phyloP scores from a whole-genome alignment of 2,113 vertebrate genomes.

The Centropristis striata region DNA sequence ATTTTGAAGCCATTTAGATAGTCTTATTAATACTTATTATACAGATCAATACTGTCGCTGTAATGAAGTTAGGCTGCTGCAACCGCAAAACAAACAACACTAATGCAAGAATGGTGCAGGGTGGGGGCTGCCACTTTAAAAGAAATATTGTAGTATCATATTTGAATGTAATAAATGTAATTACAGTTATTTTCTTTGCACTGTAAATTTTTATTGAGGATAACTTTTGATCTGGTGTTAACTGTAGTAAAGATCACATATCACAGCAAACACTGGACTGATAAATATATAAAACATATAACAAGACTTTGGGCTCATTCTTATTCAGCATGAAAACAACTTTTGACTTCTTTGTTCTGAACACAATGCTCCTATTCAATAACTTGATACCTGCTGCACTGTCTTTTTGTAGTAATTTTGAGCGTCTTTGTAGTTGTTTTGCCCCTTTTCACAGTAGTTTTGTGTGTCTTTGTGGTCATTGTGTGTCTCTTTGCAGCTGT shows the following conservation, averaged over 20 bases:
- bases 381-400: slow-evolving; percentile 17
- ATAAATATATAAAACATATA: no score
- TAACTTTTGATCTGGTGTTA: background rate
- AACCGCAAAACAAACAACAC: background rate
- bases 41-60: background rate
- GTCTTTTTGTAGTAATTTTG: no score
- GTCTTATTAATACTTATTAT: slow-evolving; percentile 1
- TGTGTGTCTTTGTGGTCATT: no score
- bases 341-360: background rate
- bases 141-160: background rate
- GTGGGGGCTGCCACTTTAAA: background rate
- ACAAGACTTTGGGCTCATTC: no score
- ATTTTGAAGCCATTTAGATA: background rate
- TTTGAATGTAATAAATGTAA: slow-evolving; percentile 16
- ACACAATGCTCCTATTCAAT: slow-evolving; percentile 6
- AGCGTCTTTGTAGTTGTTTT: no score
- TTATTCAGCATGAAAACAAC: background rate
- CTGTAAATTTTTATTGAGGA: slow-evolving; percentile 16
- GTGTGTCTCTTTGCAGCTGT: no score
- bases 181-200: slow-evolving; percentile 4
- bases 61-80: background rate
- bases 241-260: slow-evolving; percentile 15
- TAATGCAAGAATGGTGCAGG: background rate
- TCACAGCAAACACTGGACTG: slow-evolving; percentile 8
- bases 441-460: no score